Conservation (phyloP, 2,113 vertebrate species). For the Typhlomys cinereus region DNA sequence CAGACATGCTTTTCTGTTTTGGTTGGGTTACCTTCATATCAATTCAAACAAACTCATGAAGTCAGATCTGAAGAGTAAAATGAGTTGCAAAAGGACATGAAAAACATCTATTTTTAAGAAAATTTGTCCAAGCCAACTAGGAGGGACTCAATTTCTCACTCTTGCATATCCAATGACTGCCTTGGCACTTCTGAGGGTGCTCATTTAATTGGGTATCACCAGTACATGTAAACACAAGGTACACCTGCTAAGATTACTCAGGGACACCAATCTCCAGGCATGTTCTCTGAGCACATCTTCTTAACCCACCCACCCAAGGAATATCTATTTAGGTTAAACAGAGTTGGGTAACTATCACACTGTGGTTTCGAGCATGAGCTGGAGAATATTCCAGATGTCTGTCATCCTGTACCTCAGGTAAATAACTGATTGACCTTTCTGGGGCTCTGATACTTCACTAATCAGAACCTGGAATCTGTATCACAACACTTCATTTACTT, state of each 20-base stretch:
- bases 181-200: not conserved
- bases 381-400: conserved; percentile 91
- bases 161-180: rapidly evolving
- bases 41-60: not conserved
- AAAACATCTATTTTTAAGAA: not conserved
- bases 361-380: conserved; percentile 82
- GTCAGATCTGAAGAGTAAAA: not conserved
- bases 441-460: conserved; percentile 90
- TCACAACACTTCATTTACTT: conserved; percentile 94
- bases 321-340: not conserved
- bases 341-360: not conserved
- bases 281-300: not conserved
- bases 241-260: not conserved
- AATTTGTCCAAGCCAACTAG: not conserved
- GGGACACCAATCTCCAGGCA: not conserved
- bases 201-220: not conserved
- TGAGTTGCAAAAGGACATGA: not conserved
- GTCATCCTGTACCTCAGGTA: conserved; percentile 90
- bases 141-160: rapidly evolving
- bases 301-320: not conserved
- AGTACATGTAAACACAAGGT: not conserved
- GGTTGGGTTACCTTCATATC: not conserved
- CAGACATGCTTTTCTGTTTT: not conserved
- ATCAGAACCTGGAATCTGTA: conserved; percentile 95
- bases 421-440: conserved; percentile 93